Conservation (phyloP, 2,888 invertebrate genomes). For the Gerosis bhagava region DNA sequence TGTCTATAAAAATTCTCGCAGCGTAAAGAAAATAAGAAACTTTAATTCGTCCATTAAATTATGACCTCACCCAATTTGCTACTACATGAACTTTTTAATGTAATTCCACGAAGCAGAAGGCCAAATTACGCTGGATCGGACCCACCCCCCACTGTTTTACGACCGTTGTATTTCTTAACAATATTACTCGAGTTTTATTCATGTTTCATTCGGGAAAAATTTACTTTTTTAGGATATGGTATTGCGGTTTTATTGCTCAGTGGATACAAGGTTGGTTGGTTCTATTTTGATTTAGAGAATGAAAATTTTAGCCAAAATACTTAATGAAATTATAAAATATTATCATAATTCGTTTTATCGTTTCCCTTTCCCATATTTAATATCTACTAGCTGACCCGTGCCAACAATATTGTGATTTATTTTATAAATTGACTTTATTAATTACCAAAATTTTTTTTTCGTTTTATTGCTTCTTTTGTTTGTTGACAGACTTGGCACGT, state of each 20-base stretch:
- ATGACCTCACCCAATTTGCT: conserved; percentile 8
- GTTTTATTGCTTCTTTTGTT: too few species aligned
- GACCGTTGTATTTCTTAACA: conserved; percentile 32
- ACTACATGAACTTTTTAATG: conserved; percentile 7
- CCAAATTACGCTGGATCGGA: conserved; percentile 22
- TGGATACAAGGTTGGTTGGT: conserved; percentile 14
- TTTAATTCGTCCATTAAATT: conserved; percentile 15
- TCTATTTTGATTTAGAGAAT: too few species aligned
- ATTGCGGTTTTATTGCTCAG: conserved; percentile 24
- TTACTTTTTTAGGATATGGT: conserved; percentile 22
- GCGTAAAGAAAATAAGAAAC: conserved; percentile 22
- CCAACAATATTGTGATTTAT: too few species aligned
- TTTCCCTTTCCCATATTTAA: too few species aligned
- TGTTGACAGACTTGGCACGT: too few species aligned
- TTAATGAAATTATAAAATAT: too few species aligned
- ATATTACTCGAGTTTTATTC: conserved; percentile 34
- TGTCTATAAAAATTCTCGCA: conserved; percentile 28
- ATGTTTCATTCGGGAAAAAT: conserved; percentile 30
- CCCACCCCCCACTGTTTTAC: conserved; percentile 29
- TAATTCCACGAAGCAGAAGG: conserved; percentile 5
- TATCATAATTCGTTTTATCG: too few species aligned
- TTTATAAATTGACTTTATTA: too few species aligned
- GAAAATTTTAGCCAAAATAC: too few species aligned
- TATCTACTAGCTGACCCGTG: too few species aligned
- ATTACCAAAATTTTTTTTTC: too few species aligned